Evolutionary conservation across 2,888 invertebrate species (phyloP).

Genomic region (Andrena minutula): DNA sequence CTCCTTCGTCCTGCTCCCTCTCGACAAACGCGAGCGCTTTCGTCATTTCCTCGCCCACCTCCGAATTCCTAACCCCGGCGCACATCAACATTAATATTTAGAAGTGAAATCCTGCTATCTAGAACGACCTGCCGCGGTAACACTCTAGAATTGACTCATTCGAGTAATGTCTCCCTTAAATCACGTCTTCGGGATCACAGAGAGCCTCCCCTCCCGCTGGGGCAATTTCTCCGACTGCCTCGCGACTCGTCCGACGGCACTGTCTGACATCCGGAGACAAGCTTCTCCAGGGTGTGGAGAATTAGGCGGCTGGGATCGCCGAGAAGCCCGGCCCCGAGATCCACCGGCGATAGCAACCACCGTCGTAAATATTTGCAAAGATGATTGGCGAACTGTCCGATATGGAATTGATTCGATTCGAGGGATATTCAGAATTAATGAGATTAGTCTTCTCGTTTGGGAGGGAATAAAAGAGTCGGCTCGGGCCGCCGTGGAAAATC

Average conservation of each 20-base stretch:
- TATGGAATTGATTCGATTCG: neutral
- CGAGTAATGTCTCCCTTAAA: conserved; percentile 8
- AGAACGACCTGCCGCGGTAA: neutral
- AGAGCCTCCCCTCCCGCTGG: conserved; percentile 40
- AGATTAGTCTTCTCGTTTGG: no score
- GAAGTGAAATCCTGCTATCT: no score
- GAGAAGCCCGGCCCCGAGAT: neutral
- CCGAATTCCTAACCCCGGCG: no score
- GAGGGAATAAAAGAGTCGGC: neutral
- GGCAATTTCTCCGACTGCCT: conserved; percentile 63
- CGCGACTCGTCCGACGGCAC: conserved; percentile 45
- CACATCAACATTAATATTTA: no score
- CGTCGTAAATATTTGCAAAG: conserved; percentile 1
- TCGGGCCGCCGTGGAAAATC: conserved; percentile 28
- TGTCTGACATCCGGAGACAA: conserved; percentile 48
- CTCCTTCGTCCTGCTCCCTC: no score
- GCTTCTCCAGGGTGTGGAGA: conserved; percentile 68
- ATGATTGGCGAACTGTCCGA: neutral
- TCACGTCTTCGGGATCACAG: neutral
- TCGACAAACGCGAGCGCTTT: no score
- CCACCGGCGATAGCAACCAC: neutral
- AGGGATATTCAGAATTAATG: neutral
- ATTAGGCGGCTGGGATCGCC: conserved; percentile 37
- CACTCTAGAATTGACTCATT: neutral
- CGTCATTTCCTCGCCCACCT: no score